phyloP scores from a whole-genome alignment of 2,888 invertebrate species.

The Stenodera caucasica region DNA sequence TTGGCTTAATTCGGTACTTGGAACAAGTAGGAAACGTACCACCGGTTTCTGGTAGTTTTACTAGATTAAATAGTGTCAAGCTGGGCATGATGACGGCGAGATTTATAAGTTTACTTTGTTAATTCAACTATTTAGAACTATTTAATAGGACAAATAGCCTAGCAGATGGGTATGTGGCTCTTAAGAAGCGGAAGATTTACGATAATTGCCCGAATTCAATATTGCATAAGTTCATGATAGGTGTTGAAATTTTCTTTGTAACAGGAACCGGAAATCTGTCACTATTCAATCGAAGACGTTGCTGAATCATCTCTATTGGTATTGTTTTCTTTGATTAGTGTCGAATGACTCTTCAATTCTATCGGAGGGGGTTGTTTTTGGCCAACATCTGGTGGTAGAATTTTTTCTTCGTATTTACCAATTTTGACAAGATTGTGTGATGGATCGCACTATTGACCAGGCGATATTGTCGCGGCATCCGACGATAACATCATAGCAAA shows the following conservation, averaged over 20 bases:
- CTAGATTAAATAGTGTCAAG: conserved; percentile 15
- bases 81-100: conserved; percentile 24
- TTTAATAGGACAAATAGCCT: not conserved
- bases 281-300: conserved; percentile 28
- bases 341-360: conserved; percentile 23
- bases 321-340: conserved; percentile 33
- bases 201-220: not conserved
- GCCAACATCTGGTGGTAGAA: not conserved
- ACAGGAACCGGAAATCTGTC: conserved; percentile 6
- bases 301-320: conserved; percentile 22
- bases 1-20: conserved; percentile 3
- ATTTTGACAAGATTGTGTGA: not conserved
- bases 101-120: conserved; percentile 22
- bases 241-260: conserved; percentile 1
- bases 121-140: conserved; percentile 12
- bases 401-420: not conserved
- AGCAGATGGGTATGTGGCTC: not conserved
- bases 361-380: conserved; percentile 7
- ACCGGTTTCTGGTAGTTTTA: conserved; percentile 3
- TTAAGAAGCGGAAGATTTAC: not conserved
- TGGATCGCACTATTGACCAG: conserved; percentile 6
- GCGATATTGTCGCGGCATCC: conserved; percentile 2
- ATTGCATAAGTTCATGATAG: not conserved
- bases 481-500: not conserved
- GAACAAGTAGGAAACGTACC: conserved; percentile 6